Conservation (phyloP, 2,888 invertebrate genomes). For the Aethes cnicana region DNA sequence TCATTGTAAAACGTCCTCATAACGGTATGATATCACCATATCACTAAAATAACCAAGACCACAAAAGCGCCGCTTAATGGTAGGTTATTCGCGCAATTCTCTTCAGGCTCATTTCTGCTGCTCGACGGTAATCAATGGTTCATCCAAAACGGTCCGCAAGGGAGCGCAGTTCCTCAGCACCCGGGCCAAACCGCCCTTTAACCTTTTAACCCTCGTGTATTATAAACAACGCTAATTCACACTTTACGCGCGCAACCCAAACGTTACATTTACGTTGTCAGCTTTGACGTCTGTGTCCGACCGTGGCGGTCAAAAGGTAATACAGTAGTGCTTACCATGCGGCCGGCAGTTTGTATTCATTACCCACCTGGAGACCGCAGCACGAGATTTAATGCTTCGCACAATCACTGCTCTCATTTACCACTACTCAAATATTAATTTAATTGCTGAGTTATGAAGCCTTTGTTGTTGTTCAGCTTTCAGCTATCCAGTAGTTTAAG, state of each 20-base stretch:
- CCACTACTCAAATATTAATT: slow-evolving; percentile 64
- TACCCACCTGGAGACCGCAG: slow-evolving; percentile 65
- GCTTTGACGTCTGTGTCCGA: too few species aligned
- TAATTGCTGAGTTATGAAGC: slow-evolving; percentile 40
- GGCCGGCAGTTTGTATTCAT: slow-evolving; percentile 79
- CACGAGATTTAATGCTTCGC: slow-evolving; percentile 64
- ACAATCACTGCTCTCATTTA: slow-evolving; percentile 65
- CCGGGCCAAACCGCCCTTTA: too few species aligned
- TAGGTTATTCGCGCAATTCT: neutral
- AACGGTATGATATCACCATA: too few species aligned
- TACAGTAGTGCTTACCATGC: slow-evolving; percentile 70
- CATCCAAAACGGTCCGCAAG: slow-evolving; percentile 51
- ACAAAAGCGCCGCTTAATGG: too few species aligned
- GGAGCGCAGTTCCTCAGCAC: slow-evolving; percentile 42
- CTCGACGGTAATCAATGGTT: slow-evolving; percentile 48
- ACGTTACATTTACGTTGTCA: too few species aligned
- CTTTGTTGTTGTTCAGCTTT: slow-evolving; percentile 30
- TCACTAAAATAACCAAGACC: too few species aligned
- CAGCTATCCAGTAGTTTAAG: slow-evolving; percentile 23
- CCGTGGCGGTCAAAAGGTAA: too few species aligned
- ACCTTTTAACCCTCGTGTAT: too few species aligned
- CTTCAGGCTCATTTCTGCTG: slow-evolving; percentile 32
- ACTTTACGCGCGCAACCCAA: too few species aligned
- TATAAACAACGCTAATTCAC: too few species aligned
- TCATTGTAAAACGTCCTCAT: too few species aligned